Evolutionary conservation across 2,888 invertebrate species (phyloP), one percentile per base, ranked within the genome.

Genomic region (Eilema sororculum): DNA sequence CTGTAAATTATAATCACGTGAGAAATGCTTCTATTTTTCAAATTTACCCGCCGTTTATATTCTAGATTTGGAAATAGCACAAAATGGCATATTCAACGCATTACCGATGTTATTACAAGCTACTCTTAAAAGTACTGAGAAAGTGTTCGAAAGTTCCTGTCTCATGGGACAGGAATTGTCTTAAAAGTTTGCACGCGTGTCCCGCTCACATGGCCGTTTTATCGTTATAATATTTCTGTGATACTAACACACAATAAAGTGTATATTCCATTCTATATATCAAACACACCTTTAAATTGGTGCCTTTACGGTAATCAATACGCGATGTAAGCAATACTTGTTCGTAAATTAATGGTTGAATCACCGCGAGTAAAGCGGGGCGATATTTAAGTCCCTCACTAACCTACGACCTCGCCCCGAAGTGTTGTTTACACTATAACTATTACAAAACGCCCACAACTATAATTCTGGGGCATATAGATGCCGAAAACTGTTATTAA

Each of bases 321-420:
- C 72, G 73, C 74, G 77, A 28, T 78, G 76, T 79, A 69, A 69
- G 78, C 77, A 70, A 75, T 77, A 73, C 52, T 64, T 37, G 61
- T 61, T 57, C 33, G 73, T 77, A 83, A 86, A 85, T 87, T 87
- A 86, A 86, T 86, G 82, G 80, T 75, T 80, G 80, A 84, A 85
- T 86, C 84, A 81, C 78, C 76, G 82, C 78, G 79, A 84, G 78
- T 79, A 76, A 76, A 79, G 77, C 80, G 79, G 75, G 74, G 77
- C 73, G 76, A 81, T 80, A 81, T 82, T 84, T 82, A 78, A n/a
- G 74, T 67, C 78, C 83, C 82, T 86, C 82, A 86, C 87, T 87
- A 86, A 86, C 84, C 87, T 68, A 33, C 68, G 74, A 83, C 84
- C 87, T 76, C 76, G 76, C 67, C 67, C 68, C 63, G 78, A 80